These are phyloP conservation scores for Caenorhabditis doughertyi DNA, from an alignment of 2,888 invertebrate species.

Conservation along the genomic window DNA sequence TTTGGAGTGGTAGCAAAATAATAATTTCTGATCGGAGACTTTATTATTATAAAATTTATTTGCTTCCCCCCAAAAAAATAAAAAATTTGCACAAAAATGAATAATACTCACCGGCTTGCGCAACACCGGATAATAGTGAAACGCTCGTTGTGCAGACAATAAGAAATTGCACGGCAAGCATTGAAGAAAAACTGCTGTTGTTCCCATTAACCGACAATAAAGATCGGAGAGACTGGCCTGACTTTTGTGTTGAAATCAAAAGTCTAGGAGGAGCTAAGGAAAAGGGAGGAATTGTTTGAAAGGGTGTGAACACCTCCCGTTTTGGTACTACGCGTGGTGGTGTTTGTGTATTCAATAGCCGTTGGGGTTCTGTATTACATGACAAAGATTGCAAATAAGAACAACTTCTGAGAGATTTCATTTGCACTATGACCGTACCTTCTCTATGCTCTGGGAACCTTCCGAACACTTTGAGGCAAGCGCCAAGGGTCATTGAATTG, in stretches of 20 bases:
- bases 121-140: constrained; percentile 54
- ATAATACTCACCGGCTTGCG: constrained; percentile 59
- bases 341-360: constrained; percentile 33
- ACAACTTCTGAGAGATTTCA: constrained; percentile 4
- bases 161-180: constrained; percentile 53
- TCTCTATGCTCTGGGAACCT: background rate
- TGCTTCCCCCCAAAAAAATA: constrained; percentile 10
- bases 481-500: constrained; percentile 41
- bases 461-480: background rate
- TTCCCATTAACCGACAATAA: constrained; percentile 49
- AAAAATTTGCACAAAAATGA: constrained; percentile 29
- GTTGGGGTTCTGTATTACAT: constrained; percentile 53
- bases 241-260: constrained; percentile 20
- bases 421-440: constrained; percentile 21
- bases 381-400: constrained; percentile 53
- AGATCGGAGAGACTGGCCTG: constrained; percentile 4
- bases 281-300: constrained; percentile 18
- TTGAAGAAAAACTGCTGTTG: constrained; percentile 43
- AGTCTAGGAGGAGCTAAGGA: constrained; percentile 19
- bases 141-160: constrained; percentile 59
- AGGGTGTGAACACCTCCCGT: constrained; percentile 61
- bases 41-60: background rate
- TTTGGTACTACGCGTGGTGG: constrained; percentile 36
- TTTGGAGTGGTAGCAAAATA: constrained; percentile 1
- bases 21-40: constrained; percentile 5